A percentile compares a stretch with the other conserved stretches of the same genome.
phyloP scores from a whole-genome alignment of 2,113 vertebrate genomes.

The Lathamus discolor region DNA sequence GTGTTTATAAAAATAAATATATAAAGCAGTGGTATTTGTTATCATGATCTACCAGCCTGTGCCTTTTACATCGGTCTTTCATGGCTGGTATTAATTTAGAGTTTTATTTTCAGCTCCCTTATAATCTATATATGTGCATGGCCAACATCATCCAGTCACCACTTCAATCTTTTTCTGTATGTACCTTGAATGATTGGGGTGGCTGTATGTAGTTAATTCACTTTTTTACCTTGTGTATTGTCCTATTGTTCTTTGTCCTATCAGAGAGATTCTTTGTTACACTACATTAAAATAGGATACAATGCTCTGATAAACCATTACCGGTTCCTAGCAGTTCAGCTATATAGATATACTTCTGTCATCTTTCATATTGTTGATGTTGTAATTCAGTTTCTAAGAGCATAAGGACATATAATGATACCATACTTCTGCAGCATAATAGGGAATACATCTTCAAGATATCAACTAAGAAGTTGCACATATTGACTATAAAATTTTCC shows the following conservation, averaged over 20 bases:
- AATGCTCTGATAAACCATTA: background rate
- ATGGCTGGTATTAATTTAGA: background rate
- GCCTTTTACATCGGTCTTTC: background rate
- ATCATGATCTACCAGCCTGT: background rate
- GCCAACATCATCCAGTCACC: background rate
- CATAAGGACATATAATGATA: background rate
- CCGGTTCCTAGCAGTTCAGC: background rate
- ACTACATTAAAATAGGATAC: background rate
- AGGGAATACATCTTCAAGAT: background rate
- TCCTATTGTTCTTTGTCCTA: background rate
- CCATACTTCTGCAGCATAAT: background rate
- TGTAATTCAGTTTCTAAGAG: background rate
- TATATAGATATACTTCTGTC: background rate
- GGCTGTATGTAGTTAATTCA: background rate
- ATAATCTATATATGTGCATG: background rate
- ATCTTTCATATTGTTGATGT: background rate
- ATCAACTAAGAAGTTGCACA: background rate
- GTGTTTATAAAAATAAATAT: background rate
- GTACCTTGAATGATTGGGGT: background rate
- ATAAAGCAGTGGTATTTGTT: background rate
- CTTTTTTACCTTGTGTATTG: background rate
- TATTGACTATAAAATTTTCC: background rate
- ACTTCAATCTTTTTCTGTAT: background rate
- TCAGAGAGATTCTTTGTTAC: background rate
- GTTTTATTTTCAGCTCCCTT: background rate